phyloP scores from a whole-genome alignment of 1,140 invertebrate genomes.

The Harpegnathos saltator region DNA sequence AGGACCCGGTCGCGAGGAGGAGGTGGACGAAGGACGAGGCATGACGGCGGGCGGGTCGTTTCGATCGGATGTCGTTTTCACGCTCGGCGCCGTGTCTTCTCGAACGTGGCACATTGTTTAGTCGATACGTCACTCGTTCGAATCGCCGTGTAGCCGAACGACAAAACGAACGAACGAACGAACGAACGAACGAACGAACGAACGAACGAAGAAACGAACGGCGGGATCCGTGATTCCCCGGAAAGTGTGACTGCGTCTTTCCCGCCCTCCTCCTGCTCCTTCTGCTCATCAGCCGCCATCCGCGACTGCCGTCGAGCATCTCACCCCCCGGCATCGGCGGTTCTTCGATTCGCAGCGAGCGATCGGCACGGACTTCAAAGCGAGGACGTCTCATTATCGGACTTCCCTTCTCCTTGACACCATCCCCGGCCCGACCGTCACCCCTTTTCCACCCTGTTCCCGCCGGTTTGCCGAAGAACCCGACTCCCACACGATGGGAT shows the following conservation, averaged over 20 bases:
- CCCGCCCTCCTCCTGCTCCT: too few relatives aligned
- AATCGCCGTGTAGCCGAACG: conserved; percentile 58
- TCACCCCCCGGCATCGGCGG: not conserved
- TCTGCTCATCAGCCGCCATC: not conserved
- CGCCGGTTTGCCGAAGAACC: conserved; percentile 48
- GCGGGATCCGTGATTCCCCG: conserved; percentile 63
- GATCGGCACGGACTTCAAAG: conserved; percentile 68
- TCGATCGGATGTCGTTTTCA: conserved; percentile 74
- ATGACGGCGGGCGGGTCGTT: conserved; percentile 50
- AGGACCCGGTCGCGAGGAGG: conserved; percentile 8
- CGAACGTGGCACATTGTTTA: conserved; percentile 83
- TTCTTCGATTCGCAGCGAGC: conserved; percentile 61
- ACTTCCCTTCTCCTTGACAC: conserved; percentile 62
- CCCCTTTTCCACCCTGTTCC: not conserved
- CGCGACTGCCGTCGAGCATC: conserved; percentile 13
- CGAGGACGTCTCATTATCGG: conserved; percentile 72
- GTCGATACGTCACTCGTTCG: conserved; percentile 77
- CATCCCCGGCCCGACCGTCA: conserved; percentile 22
- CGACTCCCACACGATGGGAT: conserved; percentile 53
- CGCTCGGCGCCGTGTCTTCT: conserved; percentile 70
- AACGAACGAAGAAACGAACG: not conserved
- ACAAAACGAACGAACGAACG: too few relatives aligned
- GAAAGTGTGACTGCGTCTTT: conserved; percentile 60
- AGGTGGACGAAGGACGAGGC: conserved; percentile 14
- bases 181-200: not conserved